Evolutionary conservation across 2,113 vertebrate species (phyloP), one percentile per base, ranked within the genome.

Genomic region (Halcyon malimbica): DNA sequence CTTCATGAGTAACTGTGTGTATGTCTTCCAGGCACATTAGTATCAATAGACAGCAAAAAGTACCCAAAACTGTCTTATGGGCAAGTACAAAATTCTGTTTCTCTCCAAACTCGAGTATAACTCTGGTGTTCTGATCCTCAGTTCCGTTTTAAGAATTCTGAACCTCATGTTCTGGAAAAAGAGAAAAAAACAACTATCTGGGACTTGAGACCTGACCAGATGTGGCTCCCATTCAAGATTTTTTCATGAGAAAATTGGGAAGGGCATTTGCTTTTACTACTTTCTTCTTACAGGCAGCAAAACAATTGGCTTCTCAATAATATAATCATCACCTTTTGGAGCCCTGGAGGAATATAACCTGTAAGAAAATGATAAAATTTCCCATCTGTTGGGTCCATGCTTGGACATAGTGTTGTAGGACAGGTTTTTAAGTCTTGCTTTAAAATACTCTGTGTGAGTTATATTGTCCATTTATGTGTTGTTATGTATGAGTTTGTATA

Each of bases 301-400:
- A 44, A 57, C 48, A 81, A 65, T 29, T 44, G 18, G 2, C 1
- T 74, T 69, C 24, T 74, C 8, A 46, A 7, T 68, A 33, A 12
- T 42, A 35, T 2, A 1, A 10, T 39, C 76, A 31, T 5, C 3
- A 60, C 19, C 24, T 51, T 13, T 37, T 80, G 6, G 11, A 77
- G 9, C 3, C 10, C 15, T 51, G 17, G 10, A 68, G n/a, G 5
- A 51, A 7, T 3, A 24, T 8, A 7, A 3, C 7, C 24, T 41
- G 18, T 9, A n/a, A 42, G 25, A 79, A 86, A 83, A 65, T 6
- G 2, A 1, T 42, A 44, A n/a, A 67, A 73, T 1, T 46, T 46
- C 12, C 6, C 6, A 16, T 51, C 2, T 5, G 2, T 23, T 41
- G 13, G 60, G 24, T 33, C 4, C 2, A 17, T 7, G 2, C 17